A percentile compares a stretch with the other conserved stretches of the same genome.
These are phyloP conservation scores for Crotalus horridus DNA, from an alignment of 2,113 vertebrate genomes.

Conservation along the genomic window DNA sequence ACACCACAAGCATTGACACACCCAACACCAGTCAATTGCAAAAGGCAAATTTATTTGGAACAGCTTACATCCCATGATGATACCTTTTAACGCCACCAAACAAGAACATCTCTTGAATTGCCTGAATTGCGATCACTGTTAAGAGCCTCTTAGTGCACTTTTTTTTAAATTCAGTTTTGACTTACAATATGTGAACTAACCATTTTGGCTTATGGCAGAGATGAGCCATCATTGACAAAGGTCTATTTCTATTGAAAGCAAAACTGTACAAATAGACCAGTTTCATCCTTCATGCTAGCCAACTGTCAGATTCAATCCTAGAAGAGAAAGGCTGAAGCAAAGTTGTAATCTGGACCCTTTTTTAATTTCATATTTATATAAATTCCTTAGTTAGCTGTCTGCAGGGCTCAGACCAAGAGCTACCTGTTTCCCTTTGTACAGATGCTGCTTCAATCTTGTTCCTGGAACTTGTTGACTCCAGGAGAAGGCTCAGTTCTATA, in stretches of 20 bases:
- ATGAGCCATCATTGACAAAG: neutral
- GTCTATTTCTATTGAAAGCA: neutral
- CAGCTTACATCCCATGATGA: neutral
- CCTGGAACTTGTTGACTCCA: neutral
- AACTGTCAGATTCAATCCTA: neutral
- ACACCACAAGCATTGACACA: neutral
- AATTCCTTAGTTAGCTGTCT: neutral
- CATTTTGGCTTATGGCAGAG: neutral
- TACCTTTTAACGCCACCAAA: neutral
- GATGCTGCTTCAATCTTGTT: neutral
- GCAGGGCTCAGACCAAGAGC: neutral
- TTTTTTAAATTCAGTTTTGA: neutral
- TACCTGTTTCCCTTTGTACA: neutral
- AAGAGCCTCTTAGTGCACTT: neutral
- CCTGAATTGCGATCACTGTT: neutral
- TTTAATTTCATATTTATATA: neutral
- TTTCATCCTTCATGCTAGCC: neutral
- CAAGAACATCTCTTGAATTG: neutral
- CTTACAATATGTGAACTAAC: neutral
- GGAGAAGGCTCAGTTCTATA: neutral
- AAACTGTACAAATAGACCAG: neutral
- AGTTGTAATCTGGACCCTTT: neutral
- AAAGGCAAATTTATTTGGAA: neutral
- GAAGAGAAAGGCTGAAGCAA: neutral
- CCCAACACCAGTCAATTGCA: neutral